Evolutionary conservation across 2,113 vertebrate species (phyloP).

Genomic region (Silurus glanis): DNA sequence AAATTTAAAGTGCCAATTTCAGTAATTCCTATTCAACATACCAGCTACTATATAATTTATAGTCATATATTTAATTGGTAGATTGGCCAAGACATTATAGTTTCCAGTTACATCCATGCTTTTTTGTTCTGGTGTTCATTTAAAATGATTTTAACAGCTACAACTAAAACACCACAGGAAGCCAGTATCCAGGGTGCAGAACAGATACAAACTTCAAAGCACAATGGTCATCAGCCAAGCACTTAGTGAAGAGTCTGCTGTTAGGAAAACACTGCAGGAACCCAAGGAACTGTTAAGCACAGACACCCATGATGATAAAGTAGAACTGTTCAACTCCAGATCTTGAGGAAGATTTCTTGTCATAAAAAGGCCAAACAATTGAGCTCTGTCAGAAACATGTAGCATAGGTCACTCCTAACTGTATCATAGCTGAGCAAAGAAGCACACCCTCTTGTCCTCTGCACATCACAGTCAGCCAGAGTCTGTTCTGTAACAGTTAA

Average conservation of each 20-base stretch:
- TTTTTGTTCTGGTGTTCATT: background rate
- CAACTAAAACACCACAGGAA: background rate
- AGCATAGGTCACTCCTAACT: background rate
- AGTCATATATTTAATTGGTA: background rate
- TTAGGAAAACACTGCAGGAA: background rate
- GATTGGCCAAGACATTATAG: background rate
- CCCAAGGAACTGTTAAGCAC: background rate
- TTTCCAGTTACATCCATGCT: background rate
- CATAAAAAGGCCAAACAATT: background rate
- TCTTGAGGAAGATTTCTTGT: background rate
- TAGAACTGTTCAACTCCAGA: background rate
- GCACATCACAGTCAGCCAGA: background rate
- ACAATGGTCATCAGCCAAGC: background rate
- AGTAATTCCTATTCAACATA: background rate
- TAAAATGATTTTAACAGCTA: background rate
- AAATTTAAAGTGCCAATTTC: background rate
- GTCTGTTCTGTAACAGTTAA: background rate
- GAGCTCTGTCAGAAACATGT: background rate
- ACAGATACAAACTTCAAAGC: slow-evolving; percentile 7
- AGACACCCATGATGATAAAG: background rate
- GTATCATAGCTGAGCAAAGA: background rate
- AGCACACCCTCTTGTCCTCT: background rate
- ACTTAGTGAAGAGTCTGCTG: background rate
- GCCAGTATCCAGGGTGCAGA: background rate
- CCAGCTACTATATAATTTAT: background rate